Base-by-base conservation (phyloP, 1,140 invertebrate genomes). In the Drosophila pruinosa region DNA sequence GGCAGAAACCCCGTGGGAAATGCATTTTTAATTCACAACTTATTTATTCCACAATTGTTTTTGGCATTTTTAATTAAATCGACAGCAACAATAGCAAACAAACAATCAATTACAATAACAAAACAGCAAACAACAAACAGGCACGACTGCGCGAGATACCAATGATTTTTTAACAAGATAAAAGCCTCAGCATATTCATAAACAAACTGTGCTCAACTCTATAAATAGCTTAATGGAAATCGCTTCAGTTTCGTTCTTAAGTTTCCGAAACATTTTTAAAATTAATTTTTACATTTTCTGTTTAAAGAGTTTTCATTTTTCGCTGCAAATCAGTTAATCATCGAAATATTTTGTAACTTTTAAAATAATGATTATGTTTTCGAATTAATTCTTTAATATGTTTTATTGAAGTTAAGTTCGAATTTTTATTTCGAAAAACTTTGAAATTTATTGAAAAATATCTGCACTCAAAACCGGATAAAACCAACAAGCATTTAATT, bases 51-150 rank as follows among this genome's bases (percentile, higher is more conserved):
- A 45, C 56, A 58, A 58, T 45, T 59, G 57, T 38, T 59, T 56
- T 64, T 81, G 67, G 69, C 75, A 81, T 81, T 82, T 72, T 65
- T 82, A 82, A 86, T 86, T 86, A 88, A 82, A 62, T 70, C 70
- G 53, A 70, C 73, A 64, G 59, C 58, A 24, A 41, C 24, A 31
- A 45, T 24, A 45, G 12, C 45, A 47, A 34, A 7, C 54, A 34
- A 43, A 43, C 38, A 58, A 50, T 19, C 10, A 53, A 56, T 34
- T 64, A 34, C 50, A 54, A 36, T n/a, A 56, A 28, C 15, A 48
- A 59, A 52, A 34, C 41, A 65, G 38, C 26, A 34, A 47, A n/a
- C 31, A 7, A 19, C 31, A 34, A 26, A 26, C 24, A 21, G 12
- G 10, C 36, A 59, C 64, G 45, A 67, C 31, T 7, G 41, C 53